These are phyloP conservation scores for Phrynocephalus forsythii DNA, from an alignment of 2,797 vertebrate genomes.

Conservation along the genomic window DNA sequence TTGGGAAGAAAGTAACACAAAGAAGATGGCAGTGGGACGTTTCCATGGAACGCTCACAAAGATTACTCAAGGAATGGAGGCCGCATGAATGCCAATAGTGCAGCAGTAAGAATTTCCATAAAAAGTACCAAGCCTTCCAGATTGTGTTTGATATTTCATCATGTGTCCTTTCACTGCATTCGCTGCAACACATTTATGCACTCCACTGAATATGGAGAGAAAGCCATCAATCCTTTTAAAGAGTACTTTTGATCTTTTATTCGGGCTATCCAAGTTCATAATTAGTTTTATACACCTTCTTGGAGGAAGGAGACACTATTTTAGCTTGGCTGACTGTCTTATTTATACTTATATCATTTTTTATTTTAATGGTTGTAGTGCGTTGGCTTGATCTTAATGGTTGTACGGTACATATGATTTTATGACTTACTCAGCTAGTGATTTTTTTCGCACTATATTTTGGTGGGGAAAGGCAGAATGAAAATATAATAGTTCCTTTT, in stretches of 20 bases:
- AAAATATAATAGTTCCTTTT: too few relatives aligned
- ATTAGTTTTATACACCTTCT: background rate
- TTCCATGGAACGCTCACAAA: background rate
- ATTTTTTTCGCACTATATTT: too few relatives aligned
- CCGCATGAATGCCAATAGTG: background rate
- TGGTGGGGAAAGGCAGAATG: too few relatives aligned
- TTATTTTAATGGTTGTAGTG: too few relatives aligned
- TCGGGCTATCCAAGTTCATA: slow-evolving; percentile 5
- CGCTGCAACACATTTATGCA: background rate
- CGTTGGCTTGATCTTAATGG: too few relatives aligned
- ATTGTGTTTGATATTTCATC: background rate
- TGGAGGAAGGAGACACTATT: slow-evolving; percentile 25
- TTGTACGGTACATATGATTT: too few relatives aligned
- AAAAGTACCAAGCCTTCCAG: background rate
- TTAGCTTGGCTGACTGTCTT: background rate
- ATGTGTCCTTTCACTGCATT: background rate
- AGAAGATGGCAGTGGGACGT: background rate
- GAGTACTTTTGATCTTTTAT: background rate
- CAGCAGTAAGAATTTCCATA: background rate
- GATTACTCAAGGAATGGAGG: background rate
- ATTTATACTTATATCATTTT: too few relatives aligned
- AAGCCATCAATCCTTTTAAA: background rate
- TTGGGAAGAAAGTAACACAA: background rate
- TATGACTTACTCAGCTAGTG: too few relatives aligned
- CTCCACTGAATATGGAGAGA: slow-evolving; percentile 1